These are phyloP conservation scores for Drosophila nebulosa DNA, from an alignment of 1,140 invertebrate genomes.

Conservation along the genomic window DNA sequence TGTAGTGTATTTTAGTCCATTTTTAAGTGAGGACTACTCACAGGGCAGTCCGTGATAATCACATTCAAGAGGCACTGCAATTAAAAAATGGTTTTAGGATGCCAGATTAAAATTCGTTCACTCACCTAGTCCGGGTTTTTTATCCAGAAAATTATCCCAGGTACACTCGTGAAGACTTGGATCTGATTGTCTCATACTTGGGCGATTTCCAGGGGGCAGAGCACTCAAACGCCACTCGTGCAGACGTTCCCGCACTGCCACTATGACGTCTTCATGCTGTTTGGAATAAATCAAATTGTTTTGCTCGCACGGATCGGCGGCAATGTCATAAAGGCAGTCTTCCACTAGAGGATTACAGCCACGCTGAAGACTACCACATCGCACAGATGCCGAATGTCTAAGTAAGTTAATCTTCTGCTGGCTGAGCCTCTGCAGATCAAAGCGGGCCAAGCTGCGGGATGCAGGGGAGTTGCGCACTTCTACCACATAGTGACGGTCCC, in stretches of 20 bases:
- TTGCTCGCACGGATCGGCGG: constrained; percentile 89
- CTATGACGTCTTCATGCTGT: constrained; percentile 34
- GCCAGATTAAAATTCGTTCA: neutral
- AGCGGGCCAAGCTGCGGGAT: constrained; percentile 39
- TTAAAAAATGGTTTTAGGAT: neutral
- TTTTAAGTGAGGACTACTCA: neutral
- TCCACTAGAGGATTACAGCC: constrained; percentile 81
- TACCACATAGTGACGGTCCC: constrained; percentile 79
- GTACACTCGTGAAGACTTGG: constrained; percentile 56
- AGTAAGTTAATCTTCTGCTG: constrained; percentile 73
- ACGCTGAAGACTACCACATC: constrained; percentile 52
- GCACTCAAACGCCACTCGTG: constrained; percentile 36
- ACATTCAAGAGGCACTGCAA: constrained; percentile 37
- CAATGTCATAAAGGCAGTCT: constrained; percentile 89
- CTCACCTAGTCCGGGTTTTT: constrained; percentile 27
- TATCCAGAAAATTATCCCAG: constrained; percentile 49
- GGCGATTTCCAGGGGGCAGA: constrained; percentile 24
- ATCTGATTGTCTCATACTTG: constrained; percentile 23
- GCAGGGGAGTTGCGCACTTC: constrained; percentile 81
- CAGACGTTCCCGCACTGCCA: constrained; percentile 36
- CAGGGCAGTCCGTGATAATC: constrained; percentile 49
- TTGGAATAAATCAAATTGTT: constrained; percentile 84
- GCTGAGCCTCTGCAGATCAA: constrained; percentile 40
- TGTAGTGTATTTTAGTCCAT: neutral
- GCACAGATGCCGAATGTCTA: constrained; percentile 81